These are phyloP conservation scores for Tragelaphus oryx DNA, from an alignment of 2,797 vertebrate species.

Conservation along the genomic window DNA sequence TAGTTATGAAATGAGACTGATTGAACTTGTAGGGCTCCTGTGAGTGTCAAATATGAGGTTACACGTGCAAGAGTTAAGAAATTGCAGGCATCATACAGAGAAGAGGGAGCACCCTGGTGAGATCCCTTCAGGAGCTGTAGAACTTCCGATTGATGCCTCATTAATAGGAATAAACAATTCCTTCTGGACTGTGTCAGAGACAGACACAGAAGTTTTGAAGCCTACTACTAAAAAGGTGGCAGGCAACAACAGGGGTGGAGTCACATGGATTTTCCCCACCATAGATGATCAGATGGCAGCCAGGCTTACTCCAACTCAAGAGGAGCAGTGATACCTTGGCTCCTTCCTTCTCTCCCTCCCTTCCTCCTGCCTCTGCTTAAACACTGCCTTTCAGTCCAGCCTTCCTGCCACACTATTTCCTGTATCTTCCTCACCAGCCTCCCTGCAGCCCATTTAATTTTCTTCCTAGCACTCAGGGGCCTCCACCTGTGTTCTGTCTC, in stretches of 20 bases:
- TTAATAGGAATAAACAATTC: background rate
- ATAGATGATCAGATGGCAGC: background rate
- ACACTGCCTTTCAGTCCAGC: background rate
- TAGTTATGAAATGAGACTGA: background rate
- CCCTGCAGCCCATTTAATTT: background rate
- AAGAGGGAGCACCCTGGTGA: background rate
- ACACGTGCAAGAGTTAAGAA: background rate
- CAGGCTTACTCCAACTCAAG: background rate
- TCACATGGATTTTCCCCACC: background rate
- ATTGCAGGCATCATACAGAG: background rate
- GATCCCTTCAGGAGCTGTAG: background rate
- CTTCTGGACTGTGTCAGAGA: background rate
- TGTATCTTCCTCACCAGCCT: fast-evolving
- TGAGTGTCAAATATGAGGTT: background rate
- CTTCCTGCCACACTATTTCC: background rate
- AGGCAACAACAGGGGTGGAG: background rate
- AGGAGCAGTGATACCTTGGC: background rate
- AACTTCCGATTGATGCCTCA: background rate
- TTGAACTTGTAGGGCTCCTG: background rate
- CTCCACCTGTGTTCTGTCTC: background rate
- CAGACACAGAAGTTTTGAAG: background rate
- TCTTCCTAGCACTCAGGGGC: background rate
- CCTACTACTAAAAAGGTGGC: background rate
- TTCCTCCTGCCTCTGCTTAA: background rate
- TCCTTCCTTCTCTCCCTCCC: background rate